phyloP scores from a whole-genome alignment of 2,888 invertebrate genomes.

The Sepiola atlantica region DNA sequence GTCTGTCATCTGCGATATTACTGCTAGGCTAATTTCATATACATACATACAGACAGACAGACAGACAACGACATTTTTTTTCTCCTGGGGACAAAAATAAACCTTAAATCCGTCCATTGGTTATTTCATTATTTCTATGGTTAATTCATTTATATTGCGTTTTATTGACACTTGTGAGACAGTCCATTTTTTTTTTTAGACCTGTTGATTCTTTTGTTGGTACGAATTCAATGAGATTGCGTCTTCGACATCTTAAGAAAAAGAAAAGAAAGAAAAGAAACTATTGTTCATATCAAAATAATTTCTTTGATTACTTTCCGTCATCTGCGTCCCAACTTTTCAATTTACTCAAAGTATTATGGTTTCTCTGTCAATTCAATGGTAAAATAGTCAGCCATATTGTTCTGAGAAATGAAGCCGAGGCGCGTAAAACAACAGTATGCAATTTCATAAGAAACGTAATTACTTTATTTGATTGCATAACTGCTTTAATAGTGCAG shows the following conservation, averaged over 20 bases:
- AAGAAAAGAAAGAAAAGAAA: not conserved
- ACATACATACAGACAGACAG: no score
- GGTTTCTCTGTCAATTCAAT: not conserved
- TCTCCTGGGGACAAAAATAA: not conserved
- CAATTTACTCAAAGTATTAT: not conserved
- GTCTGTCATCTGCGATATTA: no score
- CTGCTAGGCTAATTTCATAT: no score
- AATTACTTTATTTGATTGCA: no score
- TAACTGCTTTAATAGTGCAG: no score
- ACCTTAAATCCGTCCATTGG: not conserved
- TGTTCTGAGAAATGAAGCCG: not conserved
- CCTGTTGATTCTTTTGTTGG: not conserved
- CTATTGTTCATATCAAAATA: not conserved
- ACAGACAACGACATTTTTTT: no score
- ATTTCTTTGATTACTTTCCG: not conserved
- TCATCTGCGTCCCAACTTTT: not conserved
- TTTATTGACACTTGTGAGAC: not conserved
- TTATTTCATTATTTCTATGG: not conserved
- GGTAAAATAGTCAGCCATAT: not conserved
- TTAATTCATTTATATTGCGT: not conserved
- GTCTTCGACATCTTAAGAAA: not conserved
- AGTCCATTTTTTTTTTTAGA: not conserved
- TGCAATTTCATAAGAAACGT: no score
- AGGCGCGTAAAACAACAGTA: not conserved
- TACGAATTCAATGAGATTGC: not conserved